These are phyloP conservation scores for Hyperopisus bebe DNA, from an alignment of 2,113 vertebrate species.

Conservation along the genomic window DNA sequence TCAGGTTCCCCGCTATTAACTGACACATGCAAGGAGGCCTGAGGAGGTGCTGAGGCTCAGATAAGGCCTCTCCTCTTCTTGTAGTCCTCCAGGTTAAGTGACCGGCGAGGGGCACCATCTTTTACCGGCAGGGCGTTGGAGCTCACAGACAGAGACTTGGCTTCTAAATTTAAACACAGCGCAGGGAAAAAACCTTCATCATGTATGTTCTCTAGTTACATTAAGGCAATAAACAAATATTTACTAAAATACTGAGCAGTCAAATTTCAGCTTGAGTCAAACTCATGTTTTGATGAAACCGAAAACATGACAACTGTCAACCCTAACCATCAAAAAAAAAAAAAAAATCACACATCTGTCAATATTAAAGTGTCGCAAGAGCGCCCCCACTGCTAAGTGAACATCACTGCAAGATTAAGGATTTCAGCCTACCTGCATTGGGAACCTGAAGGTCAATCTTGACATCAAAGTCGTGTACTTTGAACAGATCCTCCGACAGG, in stretches of 20 bases:
- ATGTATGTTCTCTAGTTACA: neutral
- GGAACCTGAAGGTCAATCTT: constrained; percentile 99
- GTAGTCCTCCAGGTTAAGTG: constrained; percentile 97
- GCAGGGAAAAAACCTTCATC: constrained; percentile 24
- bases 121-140: constrained; percentile 92
- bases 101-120: constrained; percentile 90
- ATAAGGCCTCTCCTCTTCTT: constrained; percentile 98
- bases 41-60: constrained; percentile 66
- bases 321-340: neutral
- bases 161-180: constrained; percentile 64
- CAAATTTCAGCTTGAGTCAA: neutral
- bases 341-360: neutral
- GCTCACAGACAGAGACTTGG: constrained; percentile 91
- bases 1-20: constrained; percentile 28
- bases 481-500: constrained; percentile 97
- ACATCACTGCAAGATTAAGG: neutral
- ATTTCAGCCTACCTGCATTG: constrained; percentile 75
- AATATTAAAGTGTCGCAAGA: neutral
- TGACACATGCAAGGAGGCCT: constrained; percentile 69
- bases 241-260: neutral
- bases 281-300: neutral
- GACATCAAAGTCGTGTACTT: constrained; percentile 98
- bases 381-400: neutral
- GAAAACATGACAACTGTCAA: neutral
- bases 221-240: neutral